Conservation (phyloP, 2,888 invertebrate species). For the Conops quadrifasciatus region DNA sequence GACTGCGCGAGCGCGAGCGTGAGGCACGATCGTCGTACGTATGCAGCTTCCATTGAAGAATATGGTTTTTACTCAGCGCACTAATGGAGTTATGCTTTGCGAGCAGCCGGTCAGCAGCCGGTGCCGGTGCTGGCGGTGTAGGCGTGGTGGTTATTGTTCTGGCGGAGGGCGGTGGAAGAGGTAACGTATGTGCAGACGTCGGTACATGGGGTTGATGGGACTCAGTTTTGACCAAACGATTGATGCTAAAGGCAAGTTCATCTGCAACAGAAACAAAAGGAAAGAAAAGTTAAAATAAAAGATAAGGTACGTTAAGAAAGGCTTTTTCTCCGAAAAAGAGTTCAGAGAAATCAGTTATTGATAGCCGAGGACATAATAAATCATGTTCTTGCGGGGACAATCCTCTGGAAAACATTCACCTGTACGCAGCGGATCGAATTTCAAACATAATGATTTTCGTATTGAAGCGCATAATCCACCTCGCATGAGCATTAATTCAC, state of each 20-base stretch:
- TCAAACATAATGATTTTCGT: conserved; percentile 63
- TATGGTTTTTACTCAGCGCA: conserved; percentile 60
- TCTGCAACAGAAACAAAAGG: conserved; percentile 68
- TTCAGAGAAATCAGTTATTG: conserved; percentile 16
- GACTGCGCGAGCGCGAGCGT: conserved; percentile 60
- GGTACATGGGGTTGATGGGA: conserved; percentile 67
- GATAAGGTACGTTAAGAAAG: too few relatives aligned
- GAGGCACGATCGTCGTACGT: conserved; percentile 54
- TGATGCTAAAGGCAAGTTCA: conserved; percentile 85
- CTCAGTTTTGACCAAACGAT: conserved; percentile 73
- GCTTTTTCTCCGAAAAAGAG: conserved; percentile 2
- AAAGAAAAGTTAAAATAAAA: conserved; percentile 11
- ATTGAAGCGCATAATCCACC: conserved; percentile 62
- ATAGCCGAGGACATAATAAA: conserved; percentile 23
- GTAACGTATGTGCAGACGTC: conserved; percentile 66
- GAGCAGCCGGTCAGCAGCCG: too few relatives aligned
- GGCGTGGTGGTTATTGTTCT: conserved; percentile 40
- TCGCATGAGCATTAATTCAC: conserved; percentile 65
- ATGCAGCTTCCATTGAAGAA: conserved; percentile 41
- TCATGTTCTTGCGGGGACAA: not conserved
- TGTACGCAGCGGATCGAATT: conserved; percentile 57
- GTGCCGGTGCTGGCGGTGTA: conserved; percentile 45
- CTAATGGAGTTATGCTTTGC: conserved; percentile 61
- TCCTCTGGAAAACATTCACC: conserved; percentile 38
- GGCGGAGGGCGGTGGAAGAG: conserved; percentile 62